These are phyloP conservation scores for Drosophila emarginata DNA, from an alignment of 2,888 invertebrate genomes.

Conservation along the genomic window DNA sequence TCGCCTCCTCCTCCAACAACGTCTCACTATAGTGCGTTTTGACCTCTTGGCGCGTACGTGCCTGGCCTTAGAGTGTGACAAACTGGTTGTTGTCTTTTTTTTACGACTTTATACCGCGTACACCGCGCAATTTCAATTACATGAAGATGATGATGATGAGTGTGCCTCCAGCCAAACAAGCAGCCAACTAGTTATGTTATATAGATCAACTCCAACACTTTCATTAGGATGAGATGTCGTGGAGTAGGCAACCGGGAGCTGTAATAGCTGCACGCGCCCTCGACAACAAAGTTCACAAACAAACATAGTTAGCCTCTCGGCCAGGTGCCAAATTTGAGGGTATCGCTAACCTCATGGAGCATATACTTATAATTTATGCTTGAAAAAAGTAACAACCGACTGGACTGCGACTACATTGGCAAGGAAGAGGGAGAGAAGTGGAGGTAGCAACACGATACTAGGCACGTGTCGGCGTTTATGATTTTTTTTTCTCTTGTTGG, in stretches of 20 bases:
- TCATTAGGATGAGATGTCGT: constrained; percentile 52
- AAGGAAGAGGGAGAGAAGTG: not conserved
- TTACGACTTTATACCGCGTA: constrained; percentile 76
- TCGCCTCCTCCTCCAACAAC: constrained; percentile 6
- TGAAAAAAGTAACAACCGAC: constrained; percentile 17
- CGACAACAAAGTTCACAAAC: constrained; percentile 8
- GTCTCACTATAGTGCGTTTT: constrained; percentile 64
- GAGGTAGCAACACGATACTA: constrained; percentile 34
- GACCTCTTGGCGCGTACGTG: constrained; percentile 76
- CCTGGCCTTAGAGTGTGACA: constrained; percentile 80
- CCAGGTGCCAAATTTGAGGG: constrained; percentile 69
- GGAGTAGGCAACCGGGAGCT: constrained; percentile 15
- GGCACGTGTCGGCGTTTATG: constrained; percentile 72
- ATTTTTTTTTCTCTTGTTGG: constrained; percentile 28
- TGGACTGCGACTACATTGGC: constrained; percentile 30
- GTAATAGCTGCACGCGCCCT: constrained; percentile 59
- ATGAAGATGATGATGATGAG: constrained; percentile 32
- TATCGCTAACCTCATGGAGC: constrained; percentile 22
- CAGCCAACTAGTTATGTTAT: constrained; percentile 4
- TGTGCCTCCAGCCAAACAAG: constrained; percentile 1
- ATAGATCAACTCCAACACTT: constrained; percentile 52
- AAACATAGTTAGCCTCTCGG: constrained; percentile 31
- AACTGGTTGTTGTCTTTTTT: constrained; percentile 72
- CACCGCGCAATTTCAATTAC: constrained; percentile 77
- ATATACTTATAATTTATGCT: constrained; percentile 58